Evolutionary conservation across 2,113 vertebrate species (phyloP), one percentile per base, ranked within the genome.

Genomic region (Oplegnathus fasciatus): DNA sequence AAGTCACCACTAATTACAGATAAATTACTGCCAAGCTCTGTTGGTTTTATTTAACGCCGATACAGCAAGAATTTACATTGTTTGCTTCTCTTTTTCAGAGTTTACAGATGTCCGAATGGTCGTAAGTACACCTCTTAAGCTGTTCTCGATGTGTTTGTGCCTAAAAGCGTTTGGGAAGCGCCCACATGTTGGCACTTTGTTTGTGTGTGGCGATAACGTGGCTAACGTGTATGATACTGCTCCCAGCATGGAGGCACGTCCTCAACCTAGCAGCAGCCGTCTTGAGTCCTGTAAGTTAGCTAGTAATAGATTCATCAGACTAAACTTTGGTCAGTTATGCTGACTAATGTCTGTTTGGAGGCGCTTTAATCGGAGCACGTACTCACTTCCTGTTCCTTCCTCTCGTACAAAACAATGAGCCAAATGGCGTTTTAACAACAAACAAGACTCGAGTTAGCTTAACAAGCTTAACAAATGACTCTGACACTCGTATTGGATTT

Each of bases 121-220:
- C 4, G 90, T 93, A 66, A 92, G 90, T 93, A 83, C 9, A 40
- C 1, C 0, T 20, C 37, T 60, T 11, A 17, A n/a, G 6, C 20
- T 15, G 3, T 17, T 0, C 30, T 7, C 20, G 1, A 1, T 4
- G 32, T 13, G 15, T 42, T 44, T 42, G 1, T 37, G 20, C 1
- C 2, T 8, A 7, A 13, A 60, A 54, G 6, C 24, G 0, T 18
- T 0, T 9, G 0, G 42, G 6, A 15, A 78, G 9, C 20, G 55
- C 22, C 74, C 55, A 15, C 10, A 65, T 62, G 17, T 60, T n/a
- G 5, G 13, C 24, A 2, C 1, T 20, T 37, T 7, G 30, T 50
- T 28, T 54, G 14, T 73, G 9, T 6, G 15, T 6, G 32, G 17
- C 4, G 24, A 14, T 24, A 32, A 34, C 9, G 20, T 14, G 2